phyloP scores from a whole-genome alignment of 2,797 vertebrate species.

The Pyrocephalus nanus region DNA sequence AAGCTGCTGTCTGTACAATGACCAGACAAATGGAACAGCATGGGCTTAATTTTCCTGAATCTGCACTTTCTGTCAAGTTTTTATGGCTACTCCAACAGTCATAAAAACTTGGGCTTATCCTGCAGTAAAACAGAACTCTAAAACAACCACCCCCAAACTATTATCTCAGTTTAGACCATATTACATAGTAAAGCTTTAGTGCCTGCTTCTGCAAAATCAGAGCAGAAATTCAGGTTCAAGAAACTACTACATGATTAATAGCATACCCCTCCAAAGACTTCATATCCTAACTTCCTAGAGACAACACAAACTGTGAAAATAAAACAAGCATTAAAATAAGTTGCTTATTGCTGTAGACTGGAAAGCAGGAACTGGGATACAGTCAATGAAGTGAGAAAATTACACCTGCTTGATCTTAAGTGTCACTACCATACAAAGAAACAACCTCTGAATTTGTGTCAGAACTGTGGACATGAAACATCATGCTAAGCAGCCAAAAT shows the following conservation, averaged over 20 bases:
- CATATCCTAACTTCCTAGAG: neutral
- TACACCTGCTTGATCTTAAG: neutral
- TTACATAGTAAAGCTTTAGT: neutral
- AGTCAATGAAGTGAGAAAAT: neutral
- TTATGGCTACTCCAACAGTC: neutral
- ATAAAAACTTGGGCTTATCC: neutral
- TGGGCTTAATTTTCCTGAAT: neutral
- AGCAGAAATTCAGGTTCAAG: neutral
- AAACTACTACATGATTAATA: neutral
- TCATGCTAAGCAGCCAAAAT: neutral
- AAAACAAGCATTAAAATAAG: neutral
- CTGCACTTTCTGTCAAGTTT: neutral
- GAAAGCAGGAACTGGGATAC: neutral
- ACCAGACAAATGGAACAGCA: neutral
- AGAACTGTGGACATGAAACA: neutral
- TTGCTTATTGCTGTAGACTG: neutral
- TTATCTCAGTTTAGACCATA: neutral
- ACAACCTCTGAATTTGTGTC: neutral
- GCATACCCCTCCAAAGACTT: neutral
- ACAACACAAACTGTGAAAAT: neutral
- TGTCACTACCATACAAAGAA: neutral
- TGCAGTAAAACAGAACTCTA: neutral
- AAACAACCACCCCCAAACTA: neutral
- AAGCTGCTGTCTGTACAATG: neutral
- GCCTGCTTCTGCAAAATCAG: neutral